phyloP scores from a whole-genome alignment of 2,113 vertebrate genomes.

The Antennarius striatus region DNA sequence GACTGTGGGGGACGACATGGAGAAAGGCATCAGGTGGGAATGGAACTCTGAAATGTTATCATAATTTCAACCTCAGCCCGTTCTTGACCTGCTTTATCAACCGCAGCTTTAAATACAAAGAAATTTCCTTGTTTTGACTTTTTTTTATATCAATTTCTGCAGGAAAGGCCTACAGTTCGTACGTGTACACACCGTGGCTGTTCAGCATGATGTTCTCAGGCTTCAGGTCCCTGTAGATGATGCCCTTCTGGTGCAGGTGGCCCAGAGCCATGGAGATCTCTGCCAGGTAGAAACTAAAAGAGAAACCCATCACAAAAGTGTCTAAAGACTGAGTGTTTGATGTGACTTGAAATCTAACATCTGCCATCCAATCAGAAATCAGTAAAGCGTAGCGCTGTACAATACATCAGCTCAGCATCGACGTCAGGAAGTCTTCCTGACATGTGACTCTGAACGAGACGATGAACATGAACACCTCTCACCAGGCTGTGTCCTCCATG shows the following conservation, averaged over 20 bases:
- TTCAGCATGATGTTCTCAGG: slow-evolving; percentile 99
- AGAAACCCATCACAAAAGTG: neutral
- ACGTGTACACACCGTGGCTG: slow-evolving; percentile 85
- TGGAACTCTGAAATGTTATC: neutral
- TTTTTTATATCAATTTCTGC: too few relatives aligned
- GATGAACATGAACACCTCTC: slow-evolving; percentile 59
- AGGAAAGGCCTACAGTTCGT: neutral
- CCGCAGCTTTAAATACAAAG: too few relatives aligned
- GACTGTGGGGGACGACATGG: too few relatives aligned
- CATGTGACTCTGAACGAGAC: too few relatives aligned
- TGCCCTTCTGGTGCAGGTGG: slow-evolving; percentile 98
- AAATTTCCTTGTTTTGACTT: too few relatives aligned
- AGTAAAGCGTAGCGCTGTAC: neutral
- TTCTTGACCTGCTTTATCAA: too few relatives aligned
- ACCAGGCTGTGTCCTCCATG: slow-evolving; percentile 99
- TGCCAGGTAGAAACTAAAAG: slow-evolving; percentile 94
- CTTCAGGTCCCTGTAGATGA: slow-evolving; percentile 98
- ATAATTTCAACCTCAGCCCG: too few relatives aligned
- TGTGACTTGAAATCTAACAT: neutral
- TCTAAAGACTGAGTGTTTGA: neutral
- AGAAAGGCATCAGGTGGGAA: too few relatives aligned
- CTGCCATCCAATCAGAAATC: neutral
- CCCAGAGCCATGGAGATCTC: slow-evolving; percentile 99
- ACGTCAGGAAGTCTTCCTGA: too few relatives aligned
- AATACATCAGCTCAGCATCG: too few relatives aligned